Evolutionary conservation across 2,113 vertebrate species (phyloP), one percentile per base, ranked within the genome.

Genomic region (Carassius auratus): DNA sequence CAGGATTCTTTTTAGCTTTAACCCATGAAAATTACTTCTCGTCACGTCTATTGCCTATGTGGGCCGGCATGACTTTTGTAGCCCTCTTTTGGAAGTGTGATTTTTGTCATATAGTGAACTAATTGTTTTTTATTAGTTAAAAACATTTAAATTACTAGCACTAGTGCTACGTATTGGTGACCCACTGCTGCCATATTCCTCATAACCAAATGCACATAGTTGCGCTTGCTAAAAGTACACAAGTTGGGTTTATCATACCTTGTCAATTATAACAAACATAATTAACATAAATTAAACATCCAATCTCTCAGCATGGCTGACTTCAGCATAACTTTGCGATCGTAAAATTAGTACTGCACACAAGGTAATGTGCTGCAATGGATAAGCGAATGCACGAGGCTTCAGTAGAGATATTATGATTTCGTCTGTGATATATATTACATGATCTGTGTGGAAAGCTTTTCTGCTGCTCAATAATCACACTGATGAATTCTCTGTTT

Each of bases 71-170:
- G 74, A 76, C 23, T 76, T 0, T 8, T 21, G 0, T 68, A 52
- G 23, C 42, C 74, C 26, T 26, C 10, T 4, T 42, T 77, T 62
- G 50, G 3, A 42, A 21, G 77, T 45, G 74, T 77, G 64, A 45
- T 23, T 12, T 8, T 90, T 68, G 52, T 87, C 61, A 81, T 84
- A 88, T 52, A 61, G 68, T 36, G 12, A 74, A 59, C 83, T 84
- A 50, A 86, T 90, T 86, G 81, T 83, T 82, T 52, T 78, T 66
- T 78, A 61, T 88, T 87, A 66, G 57, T 80, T 76, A 36, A 52
- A 38, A 80, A 88, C 89, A 57, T 90, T 82, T 17, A 38, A 48
- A 8, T 79, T 78, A 84, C 76, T 75, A 55, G 66, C 68, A 42
- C n/a, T 12, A 8, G 23, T 50, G 45, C 45, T 48, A 21, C n/a